These are phyloP conservation scores for Threskiornis aethiopicus DNA, from an alignment of 2,797 vertebrate genomes.

Conservation along the genomic window DNA sequence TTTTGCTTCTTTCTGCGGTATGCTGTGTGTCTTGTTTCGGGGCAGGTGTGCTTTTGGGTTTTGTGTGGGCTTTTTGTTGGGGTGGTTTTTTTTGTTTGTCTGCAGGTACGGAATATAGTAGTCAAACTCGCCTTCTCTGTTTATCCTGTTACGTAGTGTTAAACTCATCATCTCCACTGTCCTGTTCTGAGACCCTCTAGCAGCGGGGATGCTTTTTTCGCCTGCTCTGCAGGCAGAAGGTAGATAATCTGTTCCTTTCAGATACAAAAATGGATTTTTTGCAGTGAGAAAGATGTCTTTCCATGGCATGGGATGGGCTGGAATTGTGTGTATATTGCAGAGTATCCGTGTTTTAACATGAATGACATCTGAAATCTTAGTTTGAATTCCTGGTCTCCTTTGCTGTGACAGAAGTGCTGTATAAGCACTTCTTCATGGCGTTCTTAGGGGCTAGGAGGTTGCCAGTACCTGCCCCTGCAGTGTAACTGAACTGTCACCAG, in stretches of 20 bases:
- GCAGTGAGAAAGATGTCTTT: background rate
- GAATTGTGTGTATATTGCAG: background rate
- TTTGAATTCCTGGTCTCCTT: background rate
- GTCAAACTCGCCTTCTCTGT: background rate
- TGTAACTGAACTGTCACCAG: background rate
- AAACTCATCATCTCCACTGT: background rate
- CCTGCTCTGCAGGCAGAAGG: background rate
- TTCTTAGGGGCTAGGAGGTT: accelerated
- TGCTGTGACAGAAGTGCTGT: background rate
- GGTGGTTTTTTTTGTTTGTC: background rate
- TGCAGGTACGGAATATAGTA: background rate
- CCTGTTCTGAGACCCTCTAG: background rate
- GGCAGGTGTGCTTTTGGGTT: background rate
- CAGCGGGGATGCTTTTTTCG: background rate
- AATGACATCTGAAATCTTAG: background rate
- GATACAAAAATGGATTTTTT: background rate
- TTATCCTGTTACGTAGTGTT: background rate
- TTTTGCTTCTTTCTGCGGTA: background rate
- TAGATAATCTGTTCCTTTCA: background rate
- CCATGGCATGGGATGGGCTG: background rate
- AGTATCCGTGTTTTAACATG: background rate
- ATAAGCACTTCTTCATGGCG: background rate
- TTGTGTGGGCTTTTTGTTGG: background rate
- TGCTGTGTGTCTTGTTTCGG: background rate
- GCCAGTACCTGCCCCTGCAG: background rate